Base-by-base conservation (phyloP, 2,797 vertebrate genomes). In the Chaunax sp. region DNA sequence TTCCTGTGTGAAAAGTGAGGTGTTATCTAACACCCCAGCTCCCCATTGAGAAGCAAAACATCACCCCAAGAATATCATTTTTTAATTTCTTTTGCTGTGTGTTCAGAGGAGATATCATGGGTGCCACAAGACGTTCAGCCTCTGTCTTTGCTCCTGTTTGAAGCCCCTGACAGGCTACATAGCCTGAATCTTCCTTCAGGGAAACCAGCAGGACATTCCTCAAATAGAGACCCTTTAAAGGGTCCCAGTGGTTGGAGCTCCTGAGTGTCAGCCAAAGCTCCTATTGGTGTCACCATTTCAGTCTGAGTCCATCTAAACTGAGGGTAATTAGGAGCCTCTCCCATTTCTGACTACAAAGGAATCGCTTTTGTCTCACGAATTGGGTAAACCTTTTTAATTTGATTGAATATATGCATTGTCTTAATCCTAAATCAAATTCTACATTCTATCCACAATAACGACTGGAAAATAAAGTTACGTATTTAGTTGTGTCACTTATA, bases 201-300 rank as follows among this genome's bases (percentile, higher is more conserved):
- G 82, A 81, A 88, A 87, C 52, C 81, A 88, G 83, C 82, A 80
- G 81, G 87, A 78, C 83, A 83, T 86, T 83, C 50, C 77, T 87
- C 75, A 80, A 75, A 86, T 62, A 67, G 78, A 79, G 75, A 83
- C 66, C 58, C 78, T 89, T 85, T 78, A 78, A 88, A 85, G 65
- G 62, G 71, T 44, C 81, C 77, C 73, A 73, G 52, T 68, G 66
- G 75, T 69, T 78, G 13, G 35, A 45, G 37, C 69, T 70, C 60
- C 9, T n/a, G 69, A 77, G 77, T 67, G 71, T 78, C 67, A 64
- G 69, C 59, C 65, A 55, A 44, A 38, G 40, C 61, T 74, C 47
- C 73, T 77, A 80, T 82, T 82, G 75, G 74, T 43, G 70, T 71
- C 71, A 76, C 51, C 47, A 52, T 83, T 77, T 72, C 62, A 81